Percentiles rank a stretch among this genome's conserved stretches.
Conservation (phyloP, 2,888 invertebrate genomes). For the Leptinotarsa rubiginosa region DNA sequence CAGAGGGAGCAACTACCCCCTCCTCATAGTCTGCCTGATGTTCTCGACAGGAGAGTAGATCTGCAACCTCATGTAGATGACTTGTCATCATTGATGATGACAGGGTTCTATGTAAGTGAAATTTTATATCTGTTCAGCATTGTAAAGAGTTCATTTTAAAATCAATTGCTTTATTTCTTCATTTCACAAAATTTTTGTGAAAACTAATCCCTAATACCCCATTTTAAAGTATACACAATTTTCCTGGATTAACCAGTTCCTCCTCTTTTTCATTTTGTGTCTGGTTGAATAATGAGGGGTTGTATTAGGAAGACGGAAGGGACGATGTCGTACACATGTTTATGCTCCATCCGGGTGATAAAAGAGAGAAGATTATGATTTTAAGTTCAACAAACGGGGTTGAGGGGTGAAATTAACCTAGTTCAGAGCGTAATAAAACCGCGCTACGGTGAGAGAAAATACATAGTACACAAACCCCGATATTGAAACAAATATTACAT, state of each 20-base stretch:
- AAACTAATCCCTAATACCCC: background rate
- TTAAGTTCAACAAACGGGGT: constrained; percentile 4
- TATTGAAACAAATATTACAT: too few species aligned
- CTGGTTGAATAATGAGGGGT: constrained; percentile 6
- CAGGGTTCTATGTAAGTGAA: too few species aligned
- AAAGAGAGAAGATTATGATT: constrained; percentile 10
- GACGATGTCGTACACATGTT: constrained; percentile 9
- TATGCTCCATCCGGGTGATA: background rate
- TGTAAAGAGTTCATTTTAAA: too few species aligned
- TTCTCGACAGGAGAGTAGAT: too few species aligned
- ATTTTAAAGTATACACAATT: background rate
- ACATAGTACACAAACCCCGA: background rate
- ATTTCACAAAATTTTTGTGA: too few species aligned
- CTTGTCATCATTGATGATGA: too few species aligned
- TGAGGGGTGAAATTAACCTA: constrained; percentile 11
- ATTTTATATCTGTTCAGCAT: too few species aligned
- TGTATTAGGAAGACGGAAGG: background rate
- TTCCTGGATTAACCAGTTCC: background rate
- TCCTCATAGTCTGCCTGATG: too few species aligned
- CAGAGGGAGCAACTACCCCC: too few species aligned
- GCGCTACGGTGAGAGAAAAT: background rate
- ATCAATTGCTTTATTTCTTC: too few species aligned
- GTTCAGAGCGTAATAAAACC: background rate
- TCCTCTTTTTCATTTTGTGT: background rate
- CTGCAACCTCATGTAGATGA: too few species aligned